Base-by-base conservation (phyloP, 2,888 invertebrate genomes). In the Lacanobia oleracea region DNA sequence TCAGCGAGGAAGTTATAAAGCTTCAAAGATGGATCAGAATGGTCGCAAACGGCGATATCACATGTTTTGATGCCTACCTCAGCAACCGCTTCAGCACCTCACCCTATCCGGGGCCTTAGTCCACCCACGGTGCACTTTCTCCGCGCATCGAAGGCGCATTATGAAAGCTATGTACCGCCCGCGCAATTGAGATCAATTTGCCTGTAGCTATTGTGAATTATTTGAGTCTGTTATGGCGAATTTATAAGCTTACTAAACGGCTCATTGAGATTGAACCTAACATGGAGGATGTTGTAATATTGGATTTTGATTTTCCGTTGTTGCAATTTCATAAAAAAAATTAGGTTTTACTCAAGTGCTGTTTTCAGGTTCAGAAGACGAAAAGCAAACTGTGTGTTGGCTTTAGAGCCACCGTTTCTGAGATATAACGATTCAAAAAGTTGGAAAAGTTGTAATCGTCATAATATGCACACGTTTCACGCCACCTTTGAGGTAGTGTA, bases 131-230 rank as follows among this genome's bases (percentile, higher is more conserved):
- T 53, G 57, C 62, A 78, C 83, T 84, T 84, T 84, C 84, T 76
- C 84, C 60, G 77, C 64, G 66, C 72, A 76, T 70, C 79, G 79
- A 72, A 56, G 75, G 75, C 68, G 60, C 60, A 56, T 75, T 74
- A 74, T 74, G 74, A 75, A 75, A 75, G 74, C 75, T 68, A 75
- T 73, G 72, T 79, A 72, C 77, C 91, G 90, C 91, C 91, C 82
- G 86, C 91, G 89, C 92, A 87, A 90, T 90, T 90, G 86, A 87
- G 88, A 88, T 87, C 88, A 88, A 90, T 89, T 88, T 87, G 88
- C 88, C 88, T 80, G 81, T 79, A 87, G 85, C 86, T 68, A 76
- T 83, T 82, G 82, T 79, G 72, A 77, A 69, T 77, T 74, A 75
- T 81, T 78, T 76, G 65, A 63, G 43, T 40, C 75, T 77, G 81